Evolutionary conservation across 2,113 vertebrate genomes (phyloP).

Genomic region (Fulmarus glacialis): DNA sequence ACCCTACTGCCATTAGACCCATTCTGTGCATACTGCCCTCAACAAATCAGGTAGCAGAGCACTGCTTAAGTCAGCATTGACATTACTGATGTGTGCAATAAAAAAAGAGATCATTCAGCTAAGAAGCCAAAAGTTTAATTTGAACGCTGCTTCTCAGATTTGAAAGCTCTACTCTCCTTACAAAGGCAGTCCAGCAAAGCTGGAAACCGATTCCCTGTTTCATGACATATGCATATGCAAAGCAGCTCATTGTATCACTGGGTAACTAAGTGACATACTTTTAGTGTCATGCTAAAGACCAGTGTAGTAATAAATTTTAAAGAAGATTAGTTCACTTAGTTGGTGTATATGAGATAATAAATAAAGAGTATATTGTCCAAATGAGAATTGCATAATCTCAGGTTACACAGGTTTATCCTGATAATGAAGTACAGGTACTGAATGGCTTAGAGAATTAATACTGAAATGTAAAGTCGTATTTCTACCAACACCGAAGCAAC

Average conservation of each 20-base stretch:
- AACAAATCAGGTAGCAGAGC: not conserved
- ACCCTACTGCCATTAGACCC: not conserved
- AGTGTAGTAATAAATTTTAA: not conserved
- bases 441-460: not conserved
- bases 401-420: not conserved
- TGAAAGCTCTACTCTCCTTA: not conserved
- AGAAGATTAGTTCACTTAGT: not conserved
- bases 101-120: not conserved
- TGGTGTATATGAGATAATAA: not conserved
- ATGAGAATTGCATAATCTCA: not conserved
- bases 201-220: not conserved
- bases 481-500: not conserved
- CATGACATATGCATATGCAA: not conserved
- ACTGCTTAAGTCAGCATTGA: not conserved
- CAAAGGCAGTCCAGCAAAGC: not conserved
- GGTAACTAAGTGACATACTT: not conserved
- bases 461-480: not conserved
- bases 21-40: not conserved
- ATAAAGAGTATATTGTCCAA: not conserved
- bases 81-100: not conserved
- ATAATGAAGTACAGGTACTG: not conserved
- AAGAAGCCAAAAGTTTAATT: not conserved
- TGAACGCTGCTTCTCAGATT: constrained; percentile 51
- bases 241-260: not conserved
- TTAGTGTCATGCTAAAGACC: not conserved